phyloP scores from a whole-genome alignment of 1,140 invertebrate species.

The Lepidostoma basale region DNA sequence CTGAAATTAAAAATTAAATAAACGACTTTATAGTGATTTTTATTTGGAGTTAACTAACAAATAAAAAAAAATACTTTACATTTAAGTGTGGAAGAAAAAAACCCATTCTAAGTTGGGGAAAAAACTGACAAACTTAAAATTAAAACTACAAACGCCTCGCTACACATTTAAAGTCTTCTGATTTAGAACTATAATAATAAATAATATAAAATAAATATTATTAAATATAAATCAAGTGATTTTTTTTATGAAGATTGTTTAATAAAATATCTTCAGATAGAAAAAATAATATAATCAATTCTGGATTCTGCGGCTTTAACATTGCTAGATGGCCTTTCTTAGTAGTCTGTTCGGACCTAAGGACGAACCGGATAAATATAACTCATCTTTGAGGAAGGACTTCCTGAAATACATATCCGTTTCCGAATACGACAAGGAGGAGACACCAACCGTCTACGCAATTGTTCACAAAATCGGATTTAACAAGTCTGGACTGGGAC shows the following conservation, averaged over 20 bases:
- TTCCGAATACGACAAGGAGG: slow-evolving; percentile 69
- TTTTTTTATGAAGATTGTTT: no score
- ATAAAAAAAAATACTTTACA: background rate
- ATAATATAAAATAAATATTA: no score
- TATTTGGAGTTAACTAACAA: no score
- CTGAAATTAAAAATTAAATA: no score
- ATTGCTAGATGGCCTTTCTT: slow-evolving; percentile 40
- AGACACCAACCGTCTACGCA: slow-evolving; percentile 64
- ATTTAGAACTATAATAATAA: no score
- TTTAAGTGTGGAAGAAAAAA: background rate
- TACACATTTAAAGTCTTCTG: no score
- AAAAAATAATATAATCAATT: no score
- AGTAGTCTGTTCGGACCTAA: slow-evolving; percentile 22
- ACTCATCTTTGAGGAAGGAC: slow-evolving; percentile 62
- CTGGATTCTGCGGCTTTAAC: background rate
- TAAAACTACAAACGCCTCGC: background rate
- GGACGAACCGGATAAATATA: slow-evolving; percentile 53
- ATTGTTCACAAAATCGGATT: slow-evolving; percentile 58
- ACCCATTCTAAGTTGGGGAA: slow-evolving; percentile 14
- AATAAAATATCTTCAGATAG: no score
- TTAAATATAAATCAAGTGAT: no score
- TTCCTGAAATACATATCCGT: slow-evolving; percentile 68
- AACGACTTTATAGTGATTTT: no score
- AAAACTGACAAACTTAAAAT: background rate
- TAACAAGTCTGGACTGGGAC: slow-evolving; percentile 55